Conservation (phyloP, 2,888 invertebrate genomes). For the Apamea crenata region DNA sequence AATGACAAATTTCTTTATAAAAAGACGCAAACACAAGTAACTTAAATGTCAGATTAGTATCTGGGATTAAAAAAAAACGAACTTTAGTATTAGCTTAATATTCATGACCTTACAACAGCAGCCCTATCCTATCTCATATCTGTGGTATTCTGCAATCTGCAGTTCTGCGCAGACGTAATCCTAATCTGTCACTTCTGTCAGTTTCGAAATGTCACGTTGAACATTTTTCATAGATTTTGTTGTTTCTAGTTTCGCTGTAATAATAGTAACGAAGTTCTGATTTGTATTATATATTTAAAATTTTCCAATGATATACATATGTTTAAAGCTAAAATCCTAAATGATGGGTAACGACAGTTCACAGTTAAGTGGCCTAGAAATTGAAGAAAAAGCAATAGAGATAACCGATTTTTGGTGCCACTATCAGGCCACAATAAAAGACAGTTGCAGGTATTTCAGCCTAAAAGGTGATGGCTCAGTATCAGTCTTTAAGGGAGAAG, state of each 20-base stretch:
- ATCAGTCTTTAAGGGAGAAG: slow-evolving; percentile 94
- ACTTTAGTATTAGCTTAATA: too few species aligned
- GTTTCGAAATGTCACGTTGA: slow-evolving; percentile 53
- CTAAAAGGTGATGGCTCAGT: slow-evolving; percentile 91
- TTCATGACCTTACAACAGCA: too few species aligned
- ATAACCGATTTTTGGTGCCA: slow-evolving; percentile 95
- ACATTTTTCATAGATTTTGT: slow-evolving; percentile 26
- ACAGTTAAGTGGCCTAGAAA: slow-evolving; percentile 92
- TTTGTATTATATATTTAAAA: slow-evolving; percentile 6
- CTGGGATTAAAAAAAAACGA: too few species aligned
- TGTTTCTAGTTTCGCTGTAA: slow-evolving; percentile 22
- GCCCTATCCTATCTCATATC: too few species aligned
- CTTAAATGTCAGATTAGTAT: too few species aligned
- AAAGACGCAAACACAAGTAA: too few species aligned
- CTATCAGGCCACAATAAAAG: slow-evolving; percentile 91
- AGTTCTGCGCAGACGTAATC: background rate
- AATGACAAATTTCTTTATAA: too few species aligned
- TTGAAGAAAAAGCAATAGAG: slow-evolving; percentile 94
- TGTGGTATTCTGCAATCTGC: too few species aligned
- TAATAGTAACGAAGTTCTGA: slow-evolving; percentile 11
- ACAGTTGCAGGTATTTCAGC: slow-evolving; percentile 89
- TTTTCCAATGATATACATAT: slow-evolving; percentile 38
- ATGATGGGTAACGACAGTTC: slow-evolving; percentile 95
- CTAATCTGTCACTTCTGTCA: slow-evolving; percentile 20
- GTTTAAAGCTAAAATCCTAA: slow-evolving; percentile 45